Percentiles rank a stretch among this genome's conserved stretches.
Conservation (phyloP, 2,113 vertebrate species). For the Chaetorhynchus papuensis region DNA sequence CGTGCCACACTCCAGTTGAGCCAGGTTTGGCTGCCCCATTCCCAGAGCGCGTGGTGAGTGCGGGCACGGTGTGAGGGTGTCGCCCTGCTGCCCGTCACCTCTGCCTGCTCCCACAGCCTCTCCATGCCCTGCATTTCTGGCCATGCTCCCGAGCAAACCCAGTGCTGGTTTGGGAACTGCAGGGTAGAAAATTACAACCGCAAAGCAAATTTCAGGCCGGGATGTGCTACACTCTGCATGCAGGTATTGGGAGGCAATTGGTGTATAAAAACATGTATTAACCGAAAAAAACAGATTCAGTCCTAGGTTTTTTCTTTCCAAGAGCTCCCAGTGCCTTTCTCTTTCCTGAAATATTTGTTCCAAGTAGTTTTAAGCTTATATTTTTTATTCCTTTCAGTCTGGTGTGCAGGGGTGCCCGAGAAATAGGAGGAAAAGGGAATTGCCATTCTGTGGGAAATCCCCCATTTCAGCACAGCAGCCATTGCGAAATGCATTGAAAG, state of each 20-base stretch:
- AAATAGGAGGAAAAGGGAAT: neutral
- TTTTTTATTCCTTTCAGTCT: neutral
- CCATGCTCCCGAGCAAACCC: neutral
- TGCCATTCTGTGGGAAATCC: neutral
- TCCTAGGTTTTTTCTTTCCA: neutral
- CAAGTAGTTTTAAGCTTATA: neutral
- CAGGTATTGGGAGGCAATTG: neutral
- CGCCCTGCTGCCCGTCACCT: no score
- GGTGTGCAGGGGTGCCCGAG: neutral
- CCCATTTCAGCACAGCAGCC: neutral
- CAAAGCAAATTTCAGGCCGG: neutral
- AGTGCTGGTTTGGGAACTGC: fast-evolving
- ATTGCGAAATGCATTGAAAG: neutral
- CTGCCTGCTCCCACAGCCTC: neutral
- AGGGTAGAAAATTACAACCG: neutral
- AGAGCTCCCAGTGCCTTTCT: neutral
- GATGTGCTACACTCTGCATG: fast-evolving
- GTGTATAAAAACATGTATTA: neutral
- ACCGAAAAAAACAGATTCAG: neutral
- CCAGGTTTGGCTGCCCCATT: neutral
- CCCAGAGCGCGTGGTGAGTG: fast-evolving
- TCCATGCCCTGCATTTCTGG: fast-evolving
- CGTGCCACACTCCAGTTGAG: fast-evolving
- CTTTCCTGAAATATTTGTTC: neutral
- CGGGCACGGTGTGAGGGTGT: fast-evolving